Conservation (phyloP, 2,888 invertebrate species). For the Biston betularia region DNA sequence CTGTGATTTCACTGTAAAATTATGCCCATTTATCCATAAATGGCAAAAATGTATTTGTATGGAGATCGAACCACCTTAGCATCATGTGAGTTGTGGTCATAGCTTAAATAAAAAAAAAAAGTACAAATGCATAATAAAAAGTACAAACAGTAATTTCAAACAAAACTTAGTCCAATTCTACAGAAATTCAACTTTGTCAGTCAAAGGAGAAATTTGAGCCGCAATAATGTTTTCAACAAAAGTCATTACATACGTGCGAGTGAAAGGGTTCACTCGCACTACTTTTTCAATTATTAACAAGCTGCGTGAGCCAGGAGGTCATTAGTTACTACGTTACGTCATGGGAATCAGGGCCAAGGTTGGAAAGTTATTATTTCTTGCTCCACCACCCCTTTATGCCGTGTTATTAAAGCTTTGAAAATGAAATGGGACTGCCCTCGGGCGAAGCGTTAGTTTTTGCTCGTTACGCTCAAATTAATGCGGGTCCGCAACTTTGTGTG, state of each 20-base stretch:
- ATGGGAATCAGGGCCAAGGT: slow-evolving; percentile 37
- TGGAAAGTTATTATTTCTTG: slow-evolving; percentile 38
- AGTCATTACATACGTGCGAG: slow-evolving; percentile 13
- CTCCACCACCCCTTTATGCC: slow-evolving; percentile 37
- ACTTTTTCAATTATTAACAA: slow-evolving; percentile 33
- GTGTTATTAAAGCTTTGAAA: slow-evolving; percentile 36
- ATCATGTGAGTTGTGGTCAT: too few species aligned
- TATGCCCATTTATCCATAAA: too few species aligned
- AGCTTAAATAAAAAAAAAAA: too few species aligned
- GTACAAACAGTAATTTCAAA: not conserved
- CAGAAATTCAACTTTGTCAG: not conserved
- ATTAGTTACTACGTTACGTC: slow-evolving; percentile 26
- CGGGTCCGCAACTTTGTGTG: slow-evolving; percentile 8
- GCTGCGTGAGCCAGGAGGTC: slow-evolving; percentile 18
- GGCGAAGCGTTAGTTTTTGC: slow-evolving; percentile 28
- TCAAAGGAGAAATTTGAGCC: not conserved
- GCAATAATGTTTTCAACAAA: slow-evolving; percentile 13
- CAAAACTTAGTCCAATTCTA: not conserved
- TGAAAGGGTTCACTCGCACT: not conserved
- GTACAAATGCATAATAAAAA: too few species aligned
- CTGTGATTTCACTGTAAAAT: too few species aligned
- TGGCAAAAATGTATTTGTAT: too few species aligned
- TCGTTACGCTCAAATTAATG: slow-evolving; percentile 27
- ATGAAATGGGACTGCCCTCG: slow-evolving; percentile 31
- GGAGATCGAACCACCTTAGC: too few species aligned